A percentile compares a stretch with the other conserved stretches of the same genome.
These are phyloP conservation scores for Melopsittacus undulatus DNA, from an alignment of 2,797 vertebrate species.

Conservation along the genomic window DNA sequence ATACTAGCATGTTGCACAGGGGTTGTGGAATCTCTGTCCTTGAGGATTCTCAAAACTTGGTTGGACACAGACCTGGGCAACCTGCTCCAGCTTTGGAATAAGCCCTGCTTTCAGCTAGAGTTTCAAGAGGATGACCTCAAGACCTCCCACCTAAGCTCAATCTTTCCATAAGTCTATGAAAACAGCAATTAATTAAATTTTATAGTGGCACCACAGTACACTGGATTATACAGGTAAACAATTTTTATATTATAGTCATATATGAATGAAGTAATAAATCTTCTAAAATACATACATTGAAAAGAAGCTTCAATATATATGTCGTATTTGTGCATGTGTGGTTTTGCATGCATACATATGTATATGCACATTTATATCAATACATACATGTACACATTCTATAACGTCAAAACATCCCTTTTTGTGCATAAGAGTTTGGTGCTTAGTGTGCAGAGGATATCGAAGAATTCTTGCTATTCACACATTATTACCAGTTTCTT, in stretches of 20 bases:
- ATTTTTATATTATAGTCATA: neutral
- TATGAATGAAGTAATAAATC: neutral
- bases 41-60: neutral
- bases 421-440: neutral
- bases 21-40: neutral
- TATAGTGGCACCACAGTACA: neutral
- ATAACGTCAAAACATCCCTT: neutral
- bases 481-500: neutral
- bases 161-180: neutral
- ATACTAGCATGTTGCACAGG: neutral
- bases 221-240: neutral
- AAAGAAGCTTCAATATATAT: neutral
- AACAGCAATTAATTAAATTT: neutral
- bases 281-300: neutral
- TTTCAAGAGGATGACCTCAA: neutral
- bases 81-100: neutral
- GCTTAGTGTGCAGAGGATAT: neutral
- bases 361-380: neutral
- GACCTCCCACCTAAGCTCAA: neutral
- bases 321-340: neutral
- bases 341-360: neutral
- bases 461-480: neutral
- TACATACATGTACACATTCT: rapidly evolving
- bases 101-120: neutral
- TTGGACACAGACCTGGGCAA: neutral